Percentiles rank a stretch among this genome's conserved stretches.
These are phyloP conservation scores for Microplitis manilae DNA, from an alignment of 2,888 invertebrate species.

Conservation along the genomic window DNA sequence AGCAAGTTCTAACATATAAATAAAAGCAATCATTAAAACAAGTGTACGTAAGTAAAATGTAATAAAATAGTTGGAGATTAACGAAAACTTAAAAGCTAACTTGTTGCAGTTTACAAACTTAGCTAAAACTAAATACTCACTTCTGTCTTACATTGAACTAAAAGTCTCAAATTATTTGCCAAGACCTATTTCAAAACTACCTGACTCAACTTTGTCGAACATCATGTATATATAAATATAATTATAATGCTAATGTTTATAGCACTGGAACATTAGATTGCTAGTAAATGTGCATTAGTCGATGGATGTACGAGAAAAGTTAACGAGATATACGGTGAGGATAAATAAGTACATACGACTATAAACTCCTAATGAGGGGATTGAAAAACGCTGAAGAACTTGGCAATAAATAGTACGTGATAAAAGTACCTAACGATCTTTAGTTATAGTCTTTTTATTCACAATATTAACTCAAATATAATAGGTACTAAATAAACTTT, in stretches of 20 bases:
- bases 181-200: background rate
- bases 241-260: background rate
- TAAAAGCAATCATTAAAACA: background rate
- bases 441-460: background rate
- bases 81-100: background rate
- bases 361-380: background rate
- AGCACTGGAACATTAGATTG: background rate
- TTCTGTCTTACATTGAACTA: background rate
- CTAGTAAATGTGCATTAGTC: background rate
- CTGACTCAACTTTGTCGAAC: background rate
- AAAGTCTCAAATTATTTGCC: background rate
- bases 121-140: background rate
- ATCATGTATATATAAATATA: background rate
- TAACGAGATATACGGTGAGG: background rate
- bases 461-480: background rate
- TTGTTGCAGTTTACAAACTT: background rate
- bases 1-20: no score
- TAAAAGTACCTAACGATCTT: slow-evolving; percentile 3
- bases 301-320: background rate
- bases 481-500: background rate
- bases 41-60: background rate
- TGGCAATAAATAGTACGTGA: slow-evolving; percentile 10
- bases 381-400: slow-evolving; percentile 7
- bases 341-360: background rate
- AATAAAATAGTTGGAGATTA: background rate